phyloP scores from a whole-genome alignment of 2,113 vertebrate species.

The Propithecus coquereli region DNA sequence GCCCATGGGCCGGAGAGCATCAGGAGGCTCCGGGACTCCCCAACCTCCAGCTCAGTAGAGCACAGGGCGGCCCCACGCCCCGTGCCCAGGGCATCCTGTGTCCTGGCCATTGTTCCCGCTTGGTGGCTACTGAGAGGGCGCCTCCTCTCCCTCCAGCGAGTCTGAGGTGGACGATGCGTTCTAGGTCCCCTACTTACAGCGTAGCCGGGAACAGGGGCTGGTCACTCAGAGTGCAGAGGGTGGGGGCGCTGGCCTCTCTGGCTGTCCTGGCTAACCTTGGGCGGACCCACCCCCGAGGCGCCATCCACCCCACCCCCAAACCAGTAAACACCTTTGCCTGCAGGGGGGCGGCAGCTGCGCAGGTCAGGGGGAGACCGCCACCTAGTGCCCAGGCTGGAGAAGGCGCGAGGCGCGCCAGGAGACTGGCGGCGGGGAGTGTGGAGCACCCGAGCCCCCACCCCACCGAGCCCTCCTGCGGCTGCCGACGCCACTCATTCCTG shows the following conservation, averaged over 20 bases:
- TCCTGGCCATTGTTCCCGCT: not conserved
- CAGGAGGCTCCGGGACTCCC: not conserved
- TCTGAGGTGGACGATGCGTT: not conserved
- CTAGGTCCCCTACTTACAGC: not conserved
- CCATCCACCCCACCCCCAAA: conserved; percentile 4
- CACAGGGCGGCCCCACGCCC: not conserved
- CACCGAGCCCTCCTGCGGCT: no score
- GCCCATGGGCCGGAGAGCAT: not conserved
- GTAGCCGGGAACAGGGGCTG: not conserved
- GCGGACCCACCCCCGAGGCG: not conserved
- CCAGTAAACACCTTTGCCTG: conserved; percentile 38
- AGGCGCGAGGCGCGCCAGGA: not conserved
- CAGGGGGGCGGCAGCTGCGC: not conserved
- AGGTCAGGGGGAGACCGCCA: conserved; percentile 31
- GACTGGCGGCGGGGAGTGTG: rapidly evolving
- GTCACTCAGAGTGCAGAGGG: not conserved
- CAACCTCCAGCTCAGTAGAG: not conserved
- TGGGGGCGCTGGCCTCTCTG: not conserved
- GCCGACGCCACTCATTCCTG: not conserved
- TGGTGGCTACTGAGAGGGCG: not conserved
- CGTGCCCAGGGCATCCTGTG: not conserved
- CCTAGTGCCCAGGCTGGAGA: conserved; percentile 41
- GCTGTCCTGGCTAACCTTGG: not conserved
- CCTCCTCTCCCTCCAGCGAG: not conserved
- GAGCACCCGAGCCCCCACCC: not conserved